Base-by-base conservation (phyloP, 2,113 vertebrate species). In the Chloroceryle aenea region DNA sequence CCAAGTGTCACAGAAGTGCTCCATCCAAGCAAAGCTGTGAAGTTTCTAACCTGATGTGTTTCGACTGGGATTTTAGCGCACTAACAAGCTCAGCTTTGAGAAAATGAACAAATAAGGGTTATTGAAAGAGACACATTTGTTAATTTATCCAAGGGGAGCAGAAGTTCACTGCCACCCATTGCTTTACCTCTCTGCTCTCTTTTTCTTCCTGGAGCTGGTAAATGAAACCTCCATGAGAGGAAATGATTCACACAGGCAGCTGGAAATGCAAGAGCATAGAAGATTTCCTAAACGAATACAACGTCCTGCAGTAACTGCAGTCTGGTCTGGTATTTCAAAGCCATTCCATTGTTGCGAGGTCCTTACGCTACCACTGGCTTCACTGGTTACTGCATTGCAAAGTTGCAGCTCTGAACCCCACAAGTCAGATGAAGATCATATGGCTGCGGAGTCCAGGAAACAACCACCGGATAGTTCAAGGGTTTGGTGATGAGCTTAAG, bases 191-290 rank as follows among this genome's bases (percentile, higher is more conserved):
- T 85, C 87, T 4, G 4, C 74, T 93, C 45, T 69, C 77, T 85
- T 89, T 67, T 85, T 83, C 87, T 68, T 77, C 34, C 71, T 91
- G 4, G 1, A 73, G 72, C 68, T 88, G 59, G 82, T 77, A 96
- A 86, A 91, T 15, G 47, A 91, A 93, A 87, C 38, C 72, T 93
- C 59, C 75, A 47, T 17, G 36, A 74, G 43, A 90, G 82, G 85
- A 96, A 97, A 62, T 91, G 64, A 83, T 90, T 94, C 91, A 80
- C 82, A 56, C 38, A 63, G 91, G 82, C 82, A 96, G 64, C 52
- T 90, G 68, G 93, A 80, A 90, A 86, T 74, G 59, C 71, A 94
- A 73, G 92, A 77, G 79, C 78, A 61, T 77, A 80, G 79, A 63
- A 91, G 78, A 90, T 80, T 93, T 80, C 92, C 93, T 91, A 94